Evolutionary conservation across 2,113 vertebrate genomes (phyloP), one percentile per base, ranked within the genome.

Genomic region (Nematolebias whitei): DNA sequence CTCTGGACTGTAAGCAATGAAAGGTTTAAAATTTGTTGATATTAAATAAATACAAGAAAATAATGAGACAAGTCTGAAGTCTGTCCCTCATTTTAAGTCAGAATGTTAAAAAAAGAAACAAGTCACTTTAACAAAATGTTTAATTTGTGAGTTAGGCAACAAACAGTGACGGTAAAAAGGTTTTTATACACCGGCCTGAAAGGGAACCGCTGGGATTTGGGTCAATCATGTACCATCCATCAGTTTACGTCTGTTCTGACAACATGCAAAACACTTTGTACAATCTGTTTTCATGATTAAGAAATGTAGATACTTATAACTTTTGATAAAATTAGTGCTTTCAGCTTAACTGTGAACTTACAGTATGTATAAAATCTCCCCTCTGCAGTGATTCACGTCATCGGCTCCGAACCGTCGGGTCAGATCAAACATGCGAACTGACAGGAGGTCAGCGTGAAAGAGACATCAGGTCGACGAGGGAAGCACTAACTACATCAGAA

Each of bases 291-390:
- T 91, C 94, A 94, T 90, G 85, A 92, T 95, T 92, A 93, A 90
- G 91, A 95, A 94, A 94, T 81, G 43, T 78, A 76, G 76, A 91
- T 92, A 92, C 52, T 86, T 88, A 47, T 93, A 93, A 94, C 94
- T 92, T 92, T 89, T 88, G 93, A 94, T 93, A 96, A 94, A 96
- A 95, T 95, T 95, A 96, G 96, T 98, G 96, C 96, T 94, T 94
- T 95, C 91, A 94, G 91, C 92, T 95, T 94, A 93, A 93, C 78
- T 95, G 93, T 93, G 91, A 96, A 93, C 84, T 86, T 78, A 87
- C 77, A 85, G 76, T 85, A 76, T 88, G 75, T 80, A 78, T 85
- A 85, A 74, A 81, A 76, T 80, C 86, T 75, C 80, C 63, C 74
- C 68, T 60, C 66, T 74, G 79, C 76, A 73, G 77, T 84, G 84